Percentiles rank a stretch among this genome's conserved stretches.
phyloP scores from a whole-genome alignment of 1,140 invertebrate species.

The Dryas iulia region DNA sequence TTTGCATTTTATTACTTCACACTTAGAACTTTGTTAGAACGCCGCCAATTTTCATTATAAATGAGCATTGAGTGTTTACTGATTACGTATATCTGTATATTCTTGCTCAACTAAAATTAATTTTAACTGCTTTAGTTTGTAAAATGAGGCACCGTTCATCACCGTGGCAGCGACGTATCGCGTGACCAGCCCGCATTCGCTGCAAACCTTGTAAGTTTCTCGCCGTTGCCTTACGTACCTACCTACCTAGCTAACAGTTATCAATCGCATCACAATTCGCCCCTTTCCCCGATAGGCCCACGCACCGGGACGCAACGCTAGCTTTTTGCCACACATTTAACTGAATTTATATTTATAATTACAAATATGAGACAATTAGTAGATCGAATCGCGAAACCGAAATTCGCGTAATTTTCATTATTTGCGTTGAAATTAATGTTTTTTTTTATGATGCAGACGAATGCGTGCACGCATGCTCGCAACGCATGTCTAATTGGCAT shows the following conservation, averaged over 20 bases:
- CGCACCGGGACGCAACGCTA: slow-evolving; percentile 59
- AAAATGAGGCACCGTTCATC: slow-evolving; percentile 26
- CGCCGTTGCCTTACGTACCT: slow-evolving; percentile 33
- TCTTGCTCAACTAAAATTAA: slow-evolving; percentile 18
- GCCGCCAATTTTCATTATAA: background rate
- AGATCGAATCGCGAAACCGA: slow-evolving; percentile 55
- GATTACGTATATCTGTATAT: slow-evolving; percentile 1
- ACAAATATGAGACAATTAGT: slow-evolving; percentile 55
- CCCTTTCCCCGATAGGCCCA: slow-evolving; percentile 32
- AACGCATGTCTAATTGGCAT: slow-evolving; percentile 56
- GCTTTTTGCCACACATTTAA: slow-evolving; percentile 53
- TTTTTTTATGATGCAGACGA: slow-evolving; percentile 48
- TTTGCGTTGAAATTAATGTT: slow-evolving; percentile 70
- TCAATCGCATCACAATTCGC: slow-evolving; percentile 44
- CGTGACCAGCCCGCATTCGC: slow-evolving; percentile 41
- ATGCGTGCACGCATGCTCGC: slow-evolving; percentile 66
- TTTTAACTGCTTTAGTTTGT: slow-evolving; percentile 13
- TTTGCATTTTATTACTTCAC: background rate
- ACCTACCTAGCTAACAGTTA: slow-evolving; percentile 29
- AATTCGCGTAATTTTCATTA: slow-evolving; percentile 62
- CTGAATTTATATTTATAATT: slow-evolving; percentile 37
- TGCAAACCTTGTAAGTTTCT: slow-evolving; percentile 41
- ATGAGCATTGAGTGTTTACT: background rate
- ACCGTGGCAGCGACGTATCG: slow-evolving; percentile 35
- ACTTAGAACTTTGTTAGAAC: background rate